Evolutionary conservation across 2,888 invertebrate genomes (phyloP).

Genomic region (Ommatoiulus sabulosus): DNA sequence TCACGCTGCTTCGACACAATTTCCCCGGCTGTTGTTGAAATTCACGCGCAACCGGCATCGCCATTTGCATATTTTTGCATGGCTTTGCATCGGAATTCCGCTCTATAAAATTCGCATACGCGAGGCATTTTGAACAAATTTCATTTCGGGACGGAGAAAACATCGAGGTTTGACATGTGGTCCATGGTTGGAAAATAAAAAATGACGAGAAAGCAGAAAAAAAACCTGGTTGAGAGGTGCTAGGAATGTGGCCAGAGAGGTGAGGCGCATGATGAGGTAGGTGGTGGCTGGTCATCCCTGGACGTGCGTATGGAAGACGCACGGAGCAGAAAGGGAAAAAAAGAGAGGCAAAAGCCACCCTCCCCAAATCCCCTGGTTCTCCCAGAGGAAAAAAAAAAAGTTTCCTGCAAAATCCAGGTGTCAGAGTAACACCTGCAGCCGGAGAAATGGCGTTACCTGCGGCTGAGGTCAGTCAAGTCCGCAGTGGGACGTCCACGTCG

Average conservation of each 20-base stretch:
- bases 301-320: background rate
- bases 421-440: slow-evolving; percentile 58
- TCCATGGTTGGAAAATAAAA: background rate
- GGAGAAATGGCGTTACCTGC: slow-evolving; percentile 55
- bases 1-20: background rate
- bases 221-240: background rate
- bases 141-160: background rate
- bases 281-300: slow-evolving; percentile 43
- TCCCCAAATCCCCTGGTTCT: background rate
- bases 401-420: slow-evolving; percentile 52
- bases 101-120: background rate
- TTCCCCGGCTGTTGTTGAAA: background rate
- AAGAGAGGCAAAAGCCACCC: background rate
- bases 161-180: slow-evolving; percentile 21
- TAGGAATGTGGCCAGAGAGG: slow-evolving; percentile 43
- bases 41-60: background rate
- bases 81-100: background rate
- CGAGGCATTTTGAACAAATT: background rate
- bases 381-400: background rate
- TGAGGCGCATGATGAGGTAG: slow-evolving; percentile 30
- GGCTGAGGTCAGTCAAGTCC: slow-evolving; percentile 57
- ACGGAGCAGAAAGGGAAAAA: slow-evolving; percentile 25
- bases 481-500: slow-evolving; percentile 54
- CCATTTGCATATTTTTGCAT: background rate
- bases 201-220: background rate